Evolutionary conservation across 2,888 invertebrate species (phyloP).

Genomic region (Caenorhabditis sinica): DNA sequence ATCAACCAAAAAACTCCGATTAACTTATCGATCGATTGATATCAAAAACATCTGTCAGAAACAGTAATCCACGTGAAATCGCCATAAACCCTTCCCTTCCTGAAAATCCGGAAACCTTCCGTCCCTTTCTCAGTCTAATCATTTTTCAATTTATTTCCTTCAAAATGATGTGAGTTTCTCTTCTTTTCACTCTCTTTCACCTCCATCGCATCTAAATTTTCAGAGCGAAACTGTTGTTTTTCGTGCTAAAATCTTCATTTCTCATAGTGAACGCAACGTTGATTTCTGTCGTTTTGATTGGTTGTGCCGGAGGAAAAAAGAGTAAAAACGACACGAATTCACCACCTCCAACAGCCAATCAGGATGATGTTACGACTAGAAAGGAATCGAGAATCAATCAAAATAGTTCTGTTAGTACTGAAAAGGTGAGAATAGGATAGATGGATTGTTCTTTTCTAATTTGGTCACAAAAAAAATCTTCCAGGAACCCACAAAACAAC

Average conservation of each 20-base stretch:
- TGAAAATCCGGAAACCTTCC: background rate
- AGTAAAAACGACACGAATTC: constrained; percentile 8
- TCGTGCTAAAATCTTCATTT: constrained; percentile 54
- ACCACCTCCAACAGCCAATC: constrained; percentile 4
- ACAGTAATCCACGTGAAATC: background rate
- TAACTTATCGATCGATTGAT: too few species aligned
- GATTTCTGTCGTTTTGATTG: constrained; percentile 2
- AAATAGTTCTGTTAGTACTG: constrained; percentile 18
- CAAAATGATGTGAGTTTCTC: constrained; percentile 37
- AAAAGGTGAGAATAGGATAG: too few species aligned
- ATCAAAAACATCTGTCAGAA: too few species aligned
- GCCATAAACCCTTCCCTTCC: background rate
- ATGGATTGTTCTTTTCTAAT: background rate
- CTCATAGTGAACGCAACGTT: constrained; percentile 26
- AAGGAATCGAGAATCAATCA: background rate
- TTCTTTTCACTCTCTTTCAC: background rate
- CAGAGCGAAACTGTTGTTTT: constrained; percentile 50
- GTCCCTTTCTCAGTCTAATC: background rate
- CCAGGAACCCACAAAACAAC: background rate
- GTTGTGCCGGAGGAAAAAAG: constrained; percentile 33
- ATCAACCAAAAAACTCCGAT: too few species aligned
- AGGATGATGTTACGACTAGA: background rate
- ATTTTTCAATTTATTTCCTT: constrained; percentile 39
- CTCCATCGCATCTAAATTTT: background rate
- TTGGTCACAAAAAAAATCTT: background rate